These are phyloP conservation scores for Nothoprocta pentlandii DNA, from an alignment of 2,113 vertebrate genomes.

Conservation along the genomic window DNA sequence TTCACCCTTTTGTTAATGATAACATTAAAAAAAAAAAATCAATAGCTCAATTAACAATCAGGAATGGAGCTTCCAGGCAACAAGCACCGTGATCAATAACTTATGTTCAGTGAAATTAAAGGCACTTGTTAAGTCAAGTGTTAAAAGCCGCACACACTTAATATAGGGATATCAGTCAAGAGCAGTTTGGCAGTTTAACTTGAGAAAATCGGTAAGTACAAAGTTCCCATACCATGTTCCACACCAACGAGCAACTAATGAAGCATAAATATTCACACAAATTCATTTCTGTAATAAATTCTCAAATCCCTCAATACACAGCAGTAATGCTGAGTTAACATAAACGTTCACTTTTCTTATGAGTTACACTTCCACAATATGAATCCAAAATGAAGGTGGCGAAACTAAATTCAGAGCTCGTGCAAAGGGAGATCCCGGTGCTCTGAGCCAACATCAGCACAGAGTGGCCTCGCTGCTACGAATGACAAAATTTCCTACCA, in stretches of 20 bases:
- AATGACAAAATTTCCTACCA: neutral
- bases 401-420: constrained; percentile 2
- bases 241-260: constrained; percentile 66
- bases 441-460: neutral
- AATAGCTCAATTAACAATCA: constrained; percentile 83
- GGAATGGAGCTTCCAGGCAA: constrained; percentile 79
- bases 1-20: constrained; percentile 70
- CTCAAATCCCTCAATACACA: constrained; percentile 17
- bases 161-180: constrained; percentile 69
- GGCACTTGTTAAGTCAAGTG: constrained; percentile 81
- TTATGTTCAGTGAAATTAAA: constrained; percentile 84
- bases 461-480: neutral
- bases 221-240: constrained; percentile 73
- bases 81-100: constrained; percentile 79
- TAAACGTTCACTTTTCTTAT: constrained; percentile 16
- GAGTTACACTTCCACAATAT: neutral
- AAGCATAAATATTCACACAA: constrained; percentile 61
- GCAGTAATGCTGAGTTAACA: constrained; percentile 22
- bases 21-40: constrained; percentile 74
- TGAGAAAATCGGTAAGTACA: constrained; percentile 63
- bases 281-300: constrained; percentile 70
- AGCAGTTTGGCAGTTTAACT: constrained; percentile 64
- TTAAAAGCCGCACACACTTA: constrained; percentile 76
- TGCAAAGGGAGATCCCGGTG: neutral
- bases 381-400: constrained; percentile 7